A percentile compares a stretch with the other conserved stretches of the same genome.
phyloP scores from a whole-genome alignment of 2,888 invertebrate genomes.

The Tortricodes alternella region DNA sequence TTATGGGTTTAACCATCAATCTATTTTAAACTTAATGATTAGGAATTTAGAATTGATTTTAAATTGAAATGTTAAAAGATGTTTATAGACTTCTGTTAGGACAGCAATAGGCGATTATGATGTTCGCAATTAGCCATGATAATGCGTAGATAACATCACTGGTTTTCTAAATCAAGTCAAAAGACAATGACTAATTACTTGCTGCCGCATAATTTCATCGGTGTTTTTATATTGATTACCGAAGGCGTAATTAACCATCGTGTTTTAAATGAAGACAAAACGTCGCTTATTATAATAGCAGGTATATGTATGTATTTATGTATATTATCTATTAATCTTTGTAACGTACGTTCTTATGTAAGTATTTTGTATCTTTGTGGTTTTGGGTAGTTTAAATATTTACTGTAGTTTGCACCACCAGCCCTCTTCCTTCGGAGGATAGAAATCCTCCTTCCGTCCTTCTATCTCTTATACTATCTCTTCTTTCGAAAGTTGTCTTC shows the following conservation, averaged over 20 bases:
- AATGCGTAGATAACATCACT: conserved; percentile 23
- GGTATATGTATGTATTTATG: no score
- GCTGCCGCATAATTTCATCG: conserved; percentile 5
- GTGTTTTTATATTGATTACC: conserved; percentile 3
- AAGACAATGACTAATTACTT: conserved; percentile 23
- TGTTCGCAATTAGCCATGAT: conserved; percentile 26
- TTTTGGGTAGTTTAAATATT: no score
- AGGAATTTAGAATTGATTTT: neutral
- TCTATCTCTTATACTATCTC: no score
- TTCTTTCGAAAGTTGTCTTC: no score
- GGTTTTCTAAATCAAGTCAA: conserved; percentile 28
- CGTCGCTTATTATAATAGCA: no score
- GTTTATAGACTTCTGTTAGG: conserved; percentile 7
- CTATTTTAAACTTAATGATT: neutral
- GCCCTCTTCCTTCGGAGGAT: no score
- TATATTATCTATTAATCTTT: no score
- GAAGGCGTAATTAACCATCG: conserved; percentile 8
- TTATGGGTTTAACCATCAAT: conserved; percentile 1
- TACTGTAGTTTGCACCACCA: no score
- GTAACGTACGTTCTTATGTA: no score
- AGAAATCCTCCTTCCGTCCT: no score
- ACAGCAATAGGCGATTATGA: conserved; percentile 13
- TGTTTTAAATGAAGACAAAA: no score
- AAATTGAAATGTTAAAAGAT: neutral
- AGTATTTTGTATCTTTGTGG: no score